Evolutionary conservation across 2,888 invertebrate genomes (phyloP).

Genomic region (Zele albiditarsus): DNA sequence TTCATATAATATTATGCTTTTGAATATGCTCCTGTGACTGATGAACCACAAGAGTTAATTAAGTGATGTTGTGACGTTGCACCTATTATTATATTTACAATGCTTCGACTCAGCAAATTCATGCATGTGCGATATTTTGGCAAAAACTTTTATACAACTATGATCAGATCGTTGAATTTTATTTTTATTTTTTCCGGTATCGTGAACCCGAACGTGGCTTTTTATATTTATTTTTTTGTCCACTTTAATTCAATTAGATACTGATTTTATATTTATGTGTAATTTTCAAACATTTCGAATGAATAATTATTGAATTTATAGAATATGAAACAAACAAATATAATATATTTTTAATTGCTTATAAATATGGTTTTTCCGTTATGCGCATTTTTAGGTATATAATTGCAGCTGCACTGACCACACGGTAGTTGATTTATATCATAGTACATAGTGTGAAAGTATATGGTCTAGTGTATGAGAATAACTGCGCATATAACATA

Average conservation of each 20-base stretch:
- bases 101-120: neutral
- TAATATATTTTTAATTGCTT: neutral
- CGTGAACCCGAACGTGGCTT: too few relatives aligned
- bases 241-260: too few relatives aligned
- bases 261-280: too few relatives aligned
- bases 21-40: neutral
- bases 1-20: neutral
- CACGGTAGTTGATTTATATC: constrained; percentile 8
- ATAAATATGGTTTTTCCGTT: constrained; percentile 8
- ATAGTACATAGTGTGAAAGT: constrained; percentile 11
- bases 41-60: neutral
- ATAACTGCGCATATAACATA: neutral
- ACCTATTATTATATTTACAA: neutral
- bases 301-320: too few relatives aligned
- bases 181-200: too few relatives aligned
- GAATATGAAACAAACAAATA: too few relatives aligned
- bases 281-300: too few relatives aligned
- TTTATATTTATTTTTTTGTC: too few relatives aligned
- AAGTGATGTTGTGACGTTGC: neutral
- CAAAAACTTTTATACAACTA: too few relatives aligned
- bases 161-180: too few relatives aligned
- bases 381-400: neutral
- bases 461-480: neutral
- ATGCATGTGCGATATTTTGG: neutral
- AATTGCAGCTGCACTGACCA: neutral